Evolutionary conservation across 2,113 vertebrate genomes (phyloP).

Genomic region (Casuarius casuarius): DNA sequence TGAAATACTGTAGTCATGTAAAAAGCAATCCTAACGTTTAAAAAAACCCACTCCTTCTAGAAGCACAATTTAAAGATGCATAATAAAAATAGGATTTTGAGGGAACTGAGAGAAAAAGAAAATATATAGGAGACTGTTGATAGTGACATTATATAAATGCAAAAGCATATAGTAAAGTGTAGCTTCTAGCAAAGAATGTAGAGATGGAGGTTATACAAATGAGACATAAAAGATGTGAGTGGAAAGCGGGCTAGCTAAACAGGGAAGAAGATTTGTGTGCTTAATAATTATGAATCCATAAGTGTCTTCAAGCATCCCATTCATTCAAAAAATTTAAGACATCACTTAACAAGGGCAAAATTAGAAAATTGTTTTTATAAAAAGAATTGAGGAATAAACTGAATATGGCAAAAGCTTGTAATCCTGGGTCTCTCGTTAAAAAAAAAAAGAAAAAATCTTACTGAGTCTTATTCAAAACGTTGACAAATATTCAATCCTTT

Average conservation of each 20-base stretch:
- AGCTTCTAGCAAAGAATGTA: neutral
- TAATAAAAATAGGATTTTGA: neutral
- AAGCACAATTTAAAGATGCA: neutral
- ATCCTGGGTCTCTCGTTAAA: neutral
- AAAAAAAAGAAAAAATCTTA: neutral
- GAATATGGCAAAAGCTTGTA: neutral
- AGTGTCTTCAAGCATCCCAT: neutral
- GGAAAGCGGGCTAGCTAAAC: neutral
- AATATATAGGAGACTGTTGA: neutral
- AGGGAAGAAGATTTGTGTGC: neutral
- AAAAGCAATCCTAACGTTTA: neutral
- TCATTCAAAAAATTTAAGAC: neutral
- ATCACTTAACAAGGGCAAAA: neutral
- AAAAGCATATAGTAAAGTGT: neutral
- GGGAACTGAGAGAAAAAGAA: neutral
- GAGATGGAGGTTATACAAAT: neutral
- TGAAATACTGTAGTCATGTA: neutral
- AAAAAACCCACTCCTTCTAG: neutral
- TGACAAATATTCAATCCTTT: neutral
- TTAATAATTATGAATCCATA: neutral
- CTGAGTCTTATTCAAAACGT: neutral
- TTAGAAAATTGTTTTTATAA: neutral
- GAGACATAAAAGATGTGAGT: neutral
- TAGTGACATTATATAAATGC: neutral
- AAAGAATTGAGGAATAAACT: neutral